These are phyloP conservation scores for Monomorium pharaonis DNA, from an alignment of 1,140 invertebrate species.

Conservation along the genomic window DNA sequence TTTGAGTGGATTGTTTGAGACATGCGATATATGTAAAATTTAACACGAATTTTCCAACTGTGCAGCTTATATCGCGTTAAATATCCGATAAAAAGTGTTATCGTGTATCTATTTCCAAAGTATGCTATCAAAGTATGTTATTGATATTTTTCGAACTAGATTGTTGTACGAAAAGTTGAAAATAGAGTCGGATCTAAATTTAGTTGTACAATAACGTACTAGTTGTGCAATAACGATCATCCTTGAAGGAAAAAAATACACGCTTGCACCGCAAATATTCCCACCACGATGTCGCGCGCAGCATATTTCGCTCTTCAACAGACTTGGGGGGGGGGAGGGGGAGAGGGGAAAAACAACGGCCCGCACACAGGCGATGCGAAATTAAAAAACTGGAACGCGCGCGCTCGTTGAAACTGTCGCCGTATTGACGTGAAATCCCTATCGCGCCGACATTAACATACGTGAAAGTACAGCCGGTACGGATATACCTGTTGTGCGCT, in stretches of 20 bases:
- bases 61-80: not conserved
- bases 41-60: no score
- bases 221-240: not conserved
- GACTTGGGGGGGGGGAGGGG: not conserved
- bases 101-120: not conserved
- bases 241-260: not conserved
- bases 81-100: not conserved
- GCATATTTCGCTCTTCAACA: conserved; percentile 3
- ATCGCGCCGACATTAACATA: conserved; percentile 57
- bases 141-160: not conserved
- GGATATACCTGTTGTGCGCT: conserved; percentile 46
- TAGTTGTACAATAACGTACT: not conserved
- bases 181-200: not conserved
- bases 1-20: no score
- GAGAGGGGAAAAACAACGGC: not conserved
- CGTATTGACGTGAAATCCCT: conserved; percentile 53
- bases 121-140: not conserved
- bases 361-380: conserved; percentile 26
- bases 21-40: no score
- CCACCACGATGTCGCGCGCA: not conserved
- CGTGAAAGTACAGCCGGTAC: conserved; percentile 60
- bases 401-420: conserved; percentile 40
- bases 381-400: conserved; percentile 50
- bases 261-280: not conserved
- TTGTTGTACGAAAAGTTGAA: not conserved